These are phyloP conservation scores for Pipa parva DNA, from an alignment of 2,113 vertebrate species.

Conservation along the genomic window DNA sequence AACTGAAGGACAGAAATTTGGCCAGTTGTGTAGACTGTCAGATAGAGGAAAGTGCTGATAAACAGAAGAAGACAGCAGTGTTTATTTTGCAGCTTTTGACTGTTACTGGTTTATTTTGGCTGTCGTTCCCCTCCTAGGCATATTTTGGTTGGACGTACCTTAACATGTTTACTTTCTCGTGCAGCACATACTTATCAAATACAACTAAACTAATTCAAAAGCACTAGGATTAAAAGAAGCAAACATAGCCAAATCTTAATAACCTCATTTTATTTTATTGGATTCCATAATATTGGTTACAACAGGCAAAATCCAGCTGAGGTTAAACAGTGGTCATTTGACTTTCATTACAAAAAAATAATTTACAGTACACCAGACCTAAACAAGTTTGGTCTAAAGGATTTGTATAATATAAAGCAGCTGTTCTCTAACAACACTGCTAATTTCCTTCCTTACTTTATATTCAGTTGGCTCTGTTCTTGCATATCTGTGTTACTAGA, in stretches of 20 bases:
- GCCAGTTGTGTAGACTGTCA: no score
- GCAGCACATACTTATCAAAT: slow-evolving; percentile 74
- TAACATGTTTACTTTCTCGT: slow-evolving; percentile 59
- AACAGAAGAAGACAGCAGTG: slow-evolving; percentile 46
- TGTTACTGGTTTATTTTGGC: slow-evolving; percentile 62
- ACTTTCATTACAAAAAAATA: slow-evolving; percentile 80
- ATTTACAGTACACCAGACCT: slow-evolving; percentile 81
- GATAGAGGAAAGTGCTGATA: no score
- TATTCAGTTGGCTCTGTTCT: slow-evolving; percentile 63
- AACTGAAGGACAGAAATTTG: no score
- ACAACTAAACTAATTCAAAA: slow-evolving; percentile 66
- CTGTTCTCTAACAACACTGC: slow-evolving; percentile 79
- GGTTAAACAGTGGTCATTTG: slow-evolving; percentile 76
- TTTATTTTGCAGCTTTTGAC: slow-evolving; percentile 49
- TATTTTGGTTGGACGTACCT: slow-evolving; percentile 73
- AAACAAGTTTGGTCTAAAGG: slow-evolving; percentile 81
- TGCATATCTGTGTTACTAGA: slow-evolving; percentile 47
- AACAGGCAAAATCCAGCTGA: slow-evolving; percentile 63
- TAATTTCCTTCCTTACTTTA: slow-evolving; percentile 70
- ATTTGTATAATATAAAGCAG: slow-evolving; percentile 84
- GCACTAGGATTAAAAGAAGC: slow-evolving; percentile 59
- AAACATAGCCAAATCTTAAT: slow-evolving; percentile 67
- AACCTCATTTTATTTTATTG: slow-evolving; percentile 68
- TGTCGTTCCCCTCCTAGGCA: slow-evolving; percentile 54
- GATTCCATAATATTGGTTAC: slow-evolving; percentile 63